phyloP scores from a whole-genome alignment of 2,113 vertebrate species.

The Meriones unguiculatus region DNA sequence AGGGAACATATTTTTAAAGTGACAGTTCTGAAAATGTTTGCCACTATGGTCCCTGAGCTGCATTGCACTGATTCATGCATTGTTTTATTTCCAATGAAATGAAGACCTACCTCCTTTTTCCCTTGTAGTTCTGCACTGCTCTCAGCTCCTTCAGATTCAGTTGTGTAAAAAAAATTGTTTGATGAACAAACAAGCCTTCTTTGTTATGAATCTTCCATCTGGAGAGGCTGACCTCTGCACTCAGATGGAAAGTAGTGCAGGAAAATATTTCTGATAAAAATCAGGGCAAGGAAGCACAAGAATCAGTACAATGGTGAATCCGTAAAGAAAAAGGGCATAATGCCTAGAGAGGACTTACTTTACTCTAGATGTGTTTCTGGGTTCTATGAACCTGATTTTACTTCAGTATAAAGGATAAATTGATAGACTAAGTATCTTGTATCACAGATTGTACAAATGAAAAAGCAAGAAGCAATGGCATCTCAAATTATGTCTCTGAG shows the following conservation, averaged over 20 bases:
- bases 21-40: constrained; percentile 81
- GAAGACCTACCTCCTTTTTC: constrained; percentile 51
- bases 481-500: background rate
- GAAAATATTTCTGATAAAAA: constrained; percentile 46
- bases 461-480: background rate
- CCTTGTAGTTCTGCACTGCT: background rate
- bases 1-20: constrained; percentile 83
- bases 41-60: constrained; percentile 22
- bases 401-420: background rate
- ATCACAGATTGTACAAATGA: background rate
- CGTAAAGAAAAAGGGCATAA: background rate
- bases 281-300: background rate
- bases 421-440: background rate
- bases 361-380: background rate
- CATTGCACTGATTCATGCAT: constrained; percentile 68
- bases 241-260: background rate
- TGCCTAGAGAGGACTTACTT: background rate
- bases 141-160: constrained; percentile 39
- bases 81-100: constrained; percentile 72
- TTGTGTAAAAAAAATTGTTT: constrained; percentile 66
- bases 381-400: background rate
- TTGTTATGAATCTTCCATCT: constrained; percentile 5
- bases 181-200: constrained; percentile 54
- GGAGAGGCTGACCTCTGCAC: background rate
- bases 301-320: background rate